phyloP scores from a whole-genome alignment of 2,113 vertebrate species.

The Perccottus glenii region DNA sequence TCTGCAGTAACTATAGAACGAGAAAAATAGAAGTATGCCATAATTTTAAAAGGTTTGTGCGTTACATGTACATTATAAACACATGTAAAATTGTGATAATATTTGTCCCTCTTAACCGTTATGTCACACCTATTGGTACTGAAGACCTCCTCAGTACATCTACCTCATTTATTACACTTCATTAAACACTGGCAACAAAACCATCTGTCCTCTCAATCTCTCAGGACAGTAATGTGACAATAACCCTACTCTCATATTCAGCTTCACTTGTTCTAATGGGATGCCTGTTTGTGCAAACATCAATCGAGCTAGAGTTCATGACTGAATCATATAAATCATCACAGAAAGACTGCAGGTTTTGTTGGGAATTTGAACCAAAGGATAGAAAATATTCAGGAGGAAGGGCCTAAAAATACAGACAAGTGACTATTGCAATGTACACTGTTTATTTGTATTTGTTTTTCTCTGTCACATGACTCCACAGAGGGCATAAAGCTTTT shows the following conservation, averaged over 20 bases:
- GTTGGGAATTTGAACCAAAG: slow-evolving; percentile 35
- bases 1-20: too few species aligned
- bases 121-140: slow-evolving; percentile 11
- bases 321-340: slow-evolving; percentile 22
- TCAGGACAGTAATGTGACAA: slow-evolving; percentile 68
- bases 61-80: too few species aligned
- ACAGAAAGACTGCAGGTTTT: slow-evolving; percentile 42
- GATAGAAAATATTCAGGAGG: background rate
- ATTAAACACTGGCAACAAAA: slow-evolving; percentile 69
- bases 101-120: too few species aligned
- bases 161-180: slow-evolving; percentile 66
- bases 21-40: too few species aligned
- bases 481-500: too few species aligned
- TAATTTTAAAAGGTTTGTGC: too few species aligned
- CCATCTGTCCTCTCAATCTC: slow-evolving; percentile 69
- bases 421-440: too few species aligned
- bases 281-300: slow-evolving; percentile 68
- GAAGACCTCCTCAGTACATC: slow-evolving; percentile 46
- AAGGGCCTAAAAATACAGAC: too few species aligned
- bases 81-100: too few species aligned
- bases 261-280: slow-evolving; percentile 70
- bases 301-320: slow-evolving; percentile 56
- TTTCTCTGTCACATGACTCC: too few species aligned
- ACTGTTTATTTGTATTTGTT: too few species aligned
- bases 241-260: slow-evolving; percentile 70